A percentile compares a stretch with the other conserved stretches of the same genome.
Evolutionary conservation across 1,140 invertebrate species (phyloP).

Genomic region (Bombyx mori): ASM3026992v2 NC_085129.1:9003001-9003500

Average conservation of each 20-base stretch:
- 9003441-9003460: no score
- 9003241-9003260: no score
- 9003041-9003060: slow-evolving; percentile 78
- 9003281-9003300: slow-evolving; percentile 78
- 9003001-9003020: slow-evolving; percentile 84
- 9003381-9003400: slow-evolving; percentile 75
- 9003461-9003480: no score
- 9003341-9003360: slow-evolving; percentile 83
- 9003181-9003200: slow-evolving; percentile 74
- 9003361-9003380: slow-evolving; percentile 85
- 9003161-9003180: slow-evolving; percentile 72
- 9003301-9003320: slow-evolving; percentile 83
- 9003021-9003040: slow-evolving; percentile 83
- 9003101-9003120: slow-evolving; percentile 89
- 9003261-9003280: slow-evolving; percentile 70
- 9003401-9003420: slow-evolving; percentile 78
- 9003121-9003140: slow-evolving; percentile 89
- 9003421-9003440: slow-evolving; percentile 64
- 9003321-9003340: slow-evolving; percentile 80
- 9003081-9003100: slow-evolving; percentile 86
- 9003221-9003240: no score
- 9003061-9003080: slow-evolving; percentile 85
- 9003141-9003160: slow-evolving; percentile 82
- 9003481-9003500: slow-evolving; percentile 24
- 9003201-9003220: no score